Evolutionary conservation across 2,797 vertebrate genomes (phyloP).

Genomic region (Heteromormyrus szaboi): DNA sequence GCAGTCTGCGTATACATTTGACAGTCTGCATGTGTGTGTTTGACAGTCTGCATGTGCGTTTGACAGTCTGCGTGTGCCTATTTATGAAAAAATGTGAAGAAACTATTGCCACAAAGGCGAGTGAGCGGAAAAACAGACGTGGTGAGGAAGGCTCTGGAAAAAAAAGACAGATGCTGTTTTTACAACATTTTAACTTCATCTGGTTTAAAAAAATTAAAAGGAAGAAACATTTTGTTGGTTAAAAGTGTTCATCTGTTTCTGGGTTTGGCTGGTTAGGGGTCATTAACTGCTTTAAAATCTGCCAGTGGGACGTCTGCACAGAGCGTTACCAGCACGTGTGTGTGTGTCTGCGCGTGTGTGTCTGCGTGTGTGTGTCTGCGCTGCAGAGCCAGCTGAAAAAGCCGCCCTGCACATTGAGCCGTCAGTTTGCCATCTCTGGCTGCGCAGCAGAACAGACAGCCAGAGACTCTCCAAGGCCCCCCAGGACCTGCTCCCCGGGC

Average conservation of each 20-base stretch:
- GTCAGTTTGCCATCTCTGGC: neutral
- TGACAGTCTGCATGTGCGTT: neutral
- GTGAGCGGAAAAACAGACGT: neutral
- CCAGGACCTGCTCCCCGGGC: neutral
- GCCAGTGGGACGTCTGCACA: neutral
- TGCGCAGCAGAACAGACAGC: neutral
- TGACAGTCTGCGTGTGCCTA: neutral
- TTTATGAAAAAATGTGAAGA: neutral
- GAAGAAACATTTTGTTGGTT: neutral
- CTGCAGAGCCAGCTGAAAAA: neutral
- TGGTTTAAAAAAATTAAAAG: neutral
- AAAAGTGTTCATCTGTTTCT: neutral
- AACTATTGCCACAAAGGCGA: neutral
- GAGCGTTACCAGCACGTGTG: neutral
- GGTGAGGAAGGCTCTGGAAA: neutral
- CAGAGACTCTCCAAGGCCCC: neutral
- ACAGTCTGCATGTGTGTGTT: too few relatives aligned
- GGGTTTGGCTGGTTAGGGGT: neutral
- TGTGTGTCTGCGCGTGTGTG: neutral
- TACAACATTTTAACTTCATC: neutral
- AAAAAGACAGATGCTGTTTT: neutral
- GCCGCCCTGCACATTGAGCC: neutral
- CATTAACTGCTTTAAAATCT: neutral
- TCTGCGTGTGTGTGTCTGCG: neutral
- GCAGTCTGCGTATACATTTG: too few relatives aligned